Base-by-base conservation (phyloP, 2,113 vertebrate species). In the Serranochromis macrocephalus region DNA sequence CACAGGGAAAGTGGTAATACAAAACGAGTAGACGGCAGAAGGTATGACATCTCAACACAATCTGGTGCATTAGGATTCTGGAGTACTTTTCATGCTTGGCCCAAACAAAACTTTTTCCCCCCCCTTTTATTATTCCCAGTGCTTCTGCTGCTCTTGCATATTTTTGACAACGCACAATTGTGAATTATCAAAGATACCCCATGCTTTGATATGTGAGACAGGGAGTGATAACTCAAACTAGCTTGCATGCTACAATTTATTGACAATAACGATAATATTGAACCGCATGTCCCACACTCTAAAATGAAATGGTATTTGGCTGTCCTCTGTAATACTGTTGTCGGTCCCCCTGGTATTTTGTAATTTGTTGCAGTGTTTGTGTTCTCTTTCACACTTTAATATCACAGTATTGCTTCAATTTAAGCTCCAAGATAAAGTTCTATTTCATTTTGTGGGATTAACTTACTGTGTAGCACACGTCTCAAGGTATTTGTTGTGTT, bases 381-480 rank as follows among this genome's bases (percentile, higher is more conserved):
- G 91, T 94, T 96, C 93, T 93, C 93, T 94, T 93, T 94, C 95
- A 93, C 95, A 94, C 96, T 96, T 96, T 96, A 96, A 97, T 97
- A 97, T 96, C 94, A 93, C 84, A 80, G 94, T 96, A 96, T 96
- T 96, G 95, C 95, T 95, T 96, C 96, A 96, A 94, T 96, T 96
- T 95, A 93, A 93, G 96, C 94, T 75, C 92, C 90, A 83, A 96
- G 94, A 96, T 96, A 95, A 95, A 95, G 91, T 96, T 96, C 88
- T 93, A 94, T 97, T 96, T 96, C 96, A 95, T 96, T 96, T 96
- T 93, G 96, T 87, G 90, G 95, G 96, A 97, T 96, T 97, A 96
- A 96, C 83, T 95, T 93, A 92, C 73, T 84, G 95, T 93, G 92
- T 94, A 91, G 93, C 88, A 54, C 92, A 82, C 83, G 93, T 96